Conservation (phyloP, 2,113 vertebrate species). For the Ciconia maguari region DNA sequence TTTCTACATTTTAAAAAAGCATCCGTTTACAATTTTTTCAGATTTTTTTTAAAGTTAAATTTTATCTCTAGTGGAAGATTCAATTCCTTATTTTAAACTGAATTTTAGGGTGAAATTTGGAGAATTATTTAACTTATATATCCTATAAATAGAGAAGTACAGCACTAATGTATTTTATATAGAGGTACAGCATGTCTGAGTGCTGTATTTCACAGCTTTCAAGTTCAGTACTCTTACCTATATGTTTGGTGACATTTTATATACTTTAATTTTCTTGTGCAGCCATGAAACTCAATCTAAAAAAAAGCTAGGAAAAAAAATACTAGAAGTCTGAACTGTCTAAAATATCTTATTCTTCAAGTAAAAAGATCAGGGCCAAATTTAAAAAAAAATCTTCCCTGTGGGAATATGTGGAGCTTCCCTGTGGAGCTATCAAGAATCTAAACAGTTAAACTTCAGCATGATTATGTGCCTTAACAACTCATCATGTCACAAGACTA, state of each 20-base stretch:
- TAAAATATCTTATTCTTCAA: background rate
- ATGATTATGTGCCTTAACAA: background rate
- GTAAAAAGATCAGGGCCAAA: background rate
- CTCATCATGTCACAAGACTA: background rate
- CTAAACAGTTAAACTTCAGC: background rate
- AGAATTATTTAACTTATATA: background rate
- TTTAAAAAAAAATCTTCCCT: background rate
- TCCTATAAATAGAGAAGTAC: background rate
- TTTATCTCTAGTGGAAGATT: background rate
- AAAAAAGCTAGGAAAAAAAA: background rate
- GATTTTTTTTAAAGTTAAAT: background rate
- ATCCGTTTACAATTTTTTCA: background rate
- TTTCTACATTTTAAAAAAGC: background rate
- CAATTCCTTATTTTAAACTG: background rate
- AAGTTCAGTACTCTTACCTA: background rate
- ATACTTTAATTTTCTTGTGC: background rate
- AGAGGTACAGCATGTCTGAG: background rate
- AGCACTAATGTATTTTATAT: background rate
- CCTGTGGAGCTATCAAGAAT: background rate
- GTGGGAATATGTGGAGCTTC: background rate
- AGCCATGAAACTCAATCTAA: background rate
- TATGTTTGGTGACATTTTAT: background rate
- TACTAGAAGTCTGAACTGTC: background rate
- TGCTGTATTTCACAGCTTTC: background rate
- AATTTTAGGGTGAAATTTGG: background rate